Base-by-base conservation (phyloP, 2,113 vertebrate species). In the Oenanthe melanoleuca region DNA sequence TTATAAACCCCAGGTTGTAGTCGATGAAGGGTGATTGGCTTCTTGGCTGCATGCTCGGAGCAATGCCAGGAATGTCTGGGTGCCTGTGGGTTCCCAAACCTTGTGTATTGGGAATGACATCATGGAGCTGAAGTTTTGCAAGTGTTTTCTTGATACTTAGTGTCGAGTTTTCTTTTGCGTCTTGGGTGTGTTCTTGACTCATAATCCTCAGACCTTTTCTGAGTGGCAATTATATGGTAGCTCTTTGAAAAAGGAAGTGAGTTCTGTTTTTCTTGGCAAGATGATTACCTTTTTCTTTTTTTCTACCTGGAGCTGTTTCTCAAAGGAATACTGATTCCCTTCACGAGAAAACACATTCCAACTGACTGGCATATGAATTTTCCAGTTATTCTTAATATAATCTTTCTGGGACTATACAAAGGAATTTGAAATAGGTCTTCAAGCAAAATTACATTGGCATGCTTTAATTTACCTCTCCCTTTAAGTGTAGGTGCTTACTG, bases 131-230 rank as follows among this genome's bases (percentile, higher is more conserved):
- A 83, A 86, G 26, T 50, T 92, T 59, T 90, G 13, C 14, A 65
- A 37, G 47, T 77, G 34, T 66, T 86, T 80, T 65, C 50, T 14
- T 89, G 25, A 11, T 82, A 5, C 57, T 79, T 64, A 50, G 0
- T 66, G n/a, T 73, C 0, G 4, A 2, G n/a, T 73, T 88, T 89
- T 95, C 29, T 6, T 64, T 0, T 60, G 42, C 0, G 0, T 72
- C 26, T 86, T 63, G 56, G 60, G 55, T 77, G 60, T 73, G 91
- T 84, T 83, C 45, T 80, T 90, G 82, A 57, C 37, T 92, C 31
- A 2, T 78, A 33, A 40, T 79, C 55, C 34, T 72, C 71, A 83
- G 47, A 33, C 7, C 11, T 59, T 50, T 92, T 78, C 33, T 60
- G 67, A 80, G 16, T 78, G 38, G 31, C 42, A 88, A 16, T 95